Base-by-base conservation (phyloP, 2,888 invertebrate genomes). In the Archaeoteleia sp. region DNA sequence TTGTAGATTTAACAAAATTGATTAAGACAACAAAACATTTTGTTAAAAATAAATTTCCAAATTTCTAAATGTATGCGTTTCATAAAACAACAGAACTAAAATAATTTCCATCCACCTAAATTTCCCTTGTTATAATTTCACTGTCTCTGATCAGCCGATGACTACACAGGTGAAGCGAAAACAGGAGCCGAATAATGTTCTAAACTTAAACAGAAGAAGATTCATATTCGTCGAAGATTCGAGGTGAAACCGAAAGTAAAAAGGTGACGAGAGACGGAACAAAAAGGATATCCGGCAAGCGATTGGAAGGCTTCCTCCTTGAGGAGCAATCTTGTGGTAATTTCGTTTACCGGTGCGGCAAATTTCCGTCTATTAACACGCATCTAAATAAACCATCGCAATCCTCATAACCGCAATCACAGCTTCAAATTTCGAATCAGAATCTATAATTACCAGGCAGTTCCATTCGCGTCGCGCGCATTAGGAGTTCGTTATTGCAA, bases 251-350 rank as follows among this genome's bases (percentile, higher is more conserved):
- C 20, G 29, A 66, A 48, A 25, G 54, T 55, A 61, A 62, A 58
- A 51, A 48, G 57, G 57, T 43, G 14, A 17, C 51, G 23, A 34
- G 58, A 65, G 70, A 65, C 71, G 70, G 70, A 70, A 62, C 68
- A 67, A 74, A 74, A 78, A 81, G 80, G 82, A 80, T 81, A 80
- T 83, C 83, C 83, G 83, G 83, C 75, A 75, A 81, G 81, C 81
- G 83, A 83, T 83, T 83, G 83, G 82, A 79, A 82, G 80, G 82
- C 82, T 83, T 83, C 83, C 83, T 83, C 81, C 81, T 82, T 75
- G 81, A 81, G 79, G 81, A 80, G 83, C 83, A 83, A 83, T 83
- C 83, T 83, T 80, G 83, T 82, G 83, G 83, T 83, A 83, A 83
- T 83, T 80, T 76, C 76, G 76, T 79, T 83, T 83, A 83, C 82